Evolutionary conservation across 2,888 invertebrate species (phyloP).

Genomic region (Cheilosia pagana): DNA sequence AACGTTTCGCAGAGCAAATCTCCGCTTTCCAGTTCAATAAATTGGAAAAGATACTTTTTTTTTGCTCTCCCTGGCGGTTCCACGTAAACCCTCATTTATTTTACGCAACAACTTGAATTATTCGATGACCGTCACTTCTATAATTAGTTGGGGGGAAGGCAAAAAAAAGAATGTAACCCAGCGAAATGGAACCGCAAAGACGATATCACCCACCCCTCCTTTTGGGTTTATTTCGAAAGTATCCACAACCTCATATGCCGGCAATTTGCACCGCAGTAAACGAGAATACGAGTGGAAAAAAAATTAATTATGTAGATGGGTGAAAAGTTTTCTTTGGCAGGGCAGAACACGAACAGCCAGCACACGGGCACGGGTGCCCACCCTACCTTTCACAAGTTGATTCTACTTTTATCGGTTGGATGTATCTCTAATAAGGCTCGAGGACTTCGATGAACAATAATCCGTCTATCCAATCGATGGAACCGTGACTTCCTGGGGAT

Average conservation of each 20-base stretch:
- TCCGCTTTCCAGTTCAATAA: conserved; percentile 52
- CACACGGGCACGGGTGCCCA: not conserved
- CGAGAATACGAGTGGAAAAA: not conserved
- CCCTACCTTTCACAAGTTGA: conserved; percentile 27
- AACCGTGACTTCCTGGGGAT: conserved; percentile 62
- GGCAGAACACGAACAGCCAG: not conserved
- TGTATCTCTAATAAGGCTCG: conserved; percentile 69
- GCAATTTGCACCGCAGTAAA: conserved; percentile 50
- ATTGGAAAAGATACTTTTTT: conserved; percentile 38
- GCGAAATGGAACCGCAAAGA: conserved; percentile 26
- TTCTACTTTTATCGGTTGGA: conserved; percentile 67
- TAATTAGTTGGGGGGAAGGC: conserved; percentile 27
- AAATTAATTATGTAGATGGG: conserved; percentile 70
- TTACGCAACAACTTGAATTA: conserved; percentile 11
- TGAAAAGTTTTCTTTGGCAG: conserved; percentile 22
- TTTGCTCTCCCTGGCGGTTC: too few species aligned
- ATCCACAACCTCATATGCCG: conserved; percentile 46
- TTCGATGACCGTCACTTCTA: conserved; percentile 42
- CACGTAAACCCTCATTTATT: not conserved
- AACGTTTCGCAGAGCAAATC: conserved; percentile 16
- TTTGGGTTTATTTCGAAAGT: conserved; percentile 18
- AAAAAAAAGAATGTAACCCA: not conserved
- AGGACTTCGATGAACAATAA: conserved; percentile 59
- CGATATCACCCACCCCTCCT: conserved; percentile 14
- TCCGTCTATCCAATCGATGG: conserved; percentile 68